Percentiles rank a stretch among this genome's conserved stretches.
Evolutionary conservation across 2,113 vertebrate genomes (phyloP).

Genomic region (Picathartes gymnocephalus): DNA sequence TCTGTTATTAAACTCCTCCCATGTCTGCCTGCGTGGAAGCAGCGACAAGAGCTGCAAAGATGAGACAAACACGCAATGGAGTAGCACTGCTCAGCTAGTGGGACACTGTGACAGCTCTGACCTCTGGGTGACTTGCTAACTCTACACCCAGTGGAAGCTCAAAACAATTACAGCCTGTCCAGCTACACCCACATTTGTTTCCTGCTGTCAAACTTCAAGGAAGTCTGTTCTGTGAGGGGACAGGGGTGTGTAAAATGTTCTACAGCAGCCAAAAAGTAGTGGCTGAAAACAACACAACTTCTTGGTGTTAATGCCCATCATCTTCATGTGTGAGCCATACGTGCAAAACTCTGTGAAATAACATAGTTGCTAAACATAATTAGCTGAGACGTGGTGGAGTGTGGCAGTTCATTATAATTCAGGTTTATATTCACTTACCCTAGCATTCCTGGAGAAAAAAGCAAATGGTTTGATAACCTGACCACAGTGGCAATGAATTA

Average conservation of each 20-base stretch:
- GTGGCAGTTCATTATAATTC: neutral
- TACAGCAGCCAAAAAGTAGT: neutral
- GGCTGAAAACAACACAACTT: neutral
- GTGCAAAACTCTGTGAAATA: neutral
- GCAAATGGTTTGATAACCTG: neutral
- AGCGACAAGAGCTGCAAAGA: neutral
- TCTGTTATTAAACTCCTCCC: neutral
- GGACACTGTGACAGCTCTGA: neutral
- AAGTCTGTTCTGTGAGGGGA: neutral
- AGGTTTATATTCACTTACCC: neutral
- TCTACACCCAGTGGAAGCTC: neutral
- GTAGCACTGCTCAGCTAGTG: neutral
- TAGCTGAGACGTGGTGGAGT: neutral
- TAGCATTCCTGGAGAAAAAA: neutral
- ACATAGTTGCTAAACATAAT: neutral
- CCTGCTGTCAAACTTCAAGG: slow-evolving; percentile 8
- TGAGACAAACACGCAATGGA: neutral
- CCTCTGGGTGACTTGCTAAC: neutral
- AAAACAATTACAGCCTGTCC: slow-evolving; percentile 15
- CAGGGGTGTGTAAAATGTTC: neutral
- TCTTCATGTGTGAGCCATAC: neutral
- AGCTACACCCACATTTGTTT: slow-evolving; percentile 6
- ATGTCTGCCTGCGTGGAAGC: neutral
- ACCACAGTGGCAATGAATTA: neutral
- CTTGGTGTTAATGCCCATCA: neutral